Conservation (phyloP, 2,888 invertebrate genomes). For the Leptinotarsa rubiginosa region DNA sequence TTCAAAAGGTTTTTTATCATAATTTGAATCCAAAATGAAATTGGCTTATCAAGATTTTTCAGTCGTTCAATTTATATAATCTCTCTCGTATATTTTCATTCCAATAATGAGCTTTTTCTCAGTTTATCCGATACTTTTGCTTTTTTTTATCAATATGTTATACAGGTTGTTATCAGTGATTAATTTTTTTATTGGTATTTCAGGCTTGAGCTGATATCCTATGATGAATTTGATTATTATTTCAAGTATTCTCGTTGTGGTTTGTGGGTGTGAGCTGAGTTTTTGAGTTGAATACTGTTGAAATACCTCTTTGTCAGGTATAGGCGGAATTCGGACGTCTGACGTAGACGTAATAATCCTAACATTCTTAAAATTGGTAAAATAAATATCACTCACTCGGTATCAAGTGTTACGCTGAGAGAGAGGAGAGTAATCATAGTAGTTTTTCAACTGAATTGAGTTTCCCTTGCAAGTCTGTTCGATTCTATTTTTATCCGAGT, state of each 20-base stretch:
- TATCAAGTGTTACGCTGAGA: not conserved
- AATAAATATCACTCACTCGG: conserved; percentile 6
- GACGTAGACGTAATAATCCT: conserved; percentile 9
- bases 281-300: not conserved
- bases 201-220: too few relatives aligned
- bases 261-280: not conserved
- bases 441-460: conserved; percentile 16
- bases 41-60: too few relatives aligned
- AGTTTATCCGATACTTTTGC: too few relatives aligned
- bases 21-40: too few relatives aligned
- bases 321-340: not conserved
- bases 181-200: too few relatives aligned
- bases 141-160: too few relatives aligned
- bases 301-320: not conserved
- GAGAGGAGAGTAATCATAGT: conserved; percentile 5
- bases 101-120: too few relatives aligned
- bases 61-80: too few relatives aligned
- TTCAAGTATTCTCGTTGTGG: not conserved
- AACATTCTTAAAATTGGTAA: not conserved
- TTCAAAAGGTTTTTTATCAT: too few relatives aligned
- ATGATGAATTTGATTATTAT: too few relatives aligned
- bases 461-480: not conserved
- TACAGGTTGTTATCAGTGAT: too few relatives aligned
- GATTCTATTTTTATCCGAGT: conserved; percentile 8
- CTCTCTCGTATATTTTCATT: too few relatives aligned